These are phyloP conservation scores for Ascidia mentula DNA, from an alignment of 23 tunicate species.

Conservation along the genomic window DNA sequence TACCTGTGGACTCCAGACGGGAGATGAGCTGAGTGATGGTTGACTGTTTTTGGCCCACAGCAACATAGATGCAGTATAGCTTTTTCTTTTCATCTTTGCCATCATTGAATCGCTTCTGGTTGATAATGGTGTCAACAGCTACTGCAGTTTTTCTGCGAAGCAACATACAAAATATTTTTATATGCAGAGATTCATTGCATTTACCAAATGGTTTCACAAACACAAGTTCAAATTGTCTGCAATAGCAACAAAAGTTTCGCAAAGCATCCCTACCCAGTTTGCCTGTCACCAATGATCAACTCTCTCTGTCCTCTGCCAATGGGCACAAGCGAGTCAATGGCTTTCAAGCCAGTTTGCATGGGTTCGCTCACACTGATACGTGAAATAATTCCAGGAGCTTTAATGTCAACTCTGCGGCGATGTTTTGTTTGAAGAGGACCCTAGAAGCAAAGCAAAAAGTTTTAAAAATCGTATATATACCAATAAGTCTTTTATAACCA, in stretches of 20 bases:
- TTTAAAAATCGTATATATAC: too few relatives aligned
- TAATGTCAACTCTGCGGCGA: constrained; percentile 93
- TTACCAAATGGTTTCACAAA: too few relatives aligned
- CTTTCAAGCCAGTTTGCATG: constrained; percentile 99
- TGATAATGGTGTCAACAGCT: constrained; percentile 98
- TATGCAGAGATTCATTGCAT: too few relatives aligned
- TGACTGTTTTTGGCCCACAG: constrained; percentile 99
- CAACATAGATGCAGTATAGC: constrained; percentile 99
- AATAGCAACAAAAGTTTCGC: too few relatives aligned
- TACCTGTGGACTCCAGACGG: constrained; percentile 94
- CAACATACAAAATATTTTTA: too few relatives aligned
- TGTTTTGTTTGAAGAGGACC: constrained; percentile 79
- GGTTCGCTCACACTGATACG: constrained; percentile 99
- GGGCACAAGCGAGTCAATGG: constrained; percentile 99
- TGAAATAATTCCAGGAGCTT: constrained; percentile 99
- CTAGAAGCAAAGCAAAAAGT: constrained; percentile 15
- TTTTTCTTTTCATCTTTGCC: constrained; percentile 96
- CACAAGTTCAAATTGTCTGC: too few relatives aligned
- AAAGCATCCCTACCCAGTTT: constrained; percentile 78
- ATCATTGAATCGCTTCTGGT: constrained; percentile 96
- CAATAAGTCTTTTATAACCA: too few relatives aligned
- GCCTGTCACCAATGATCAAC: constrained; percentile 99
- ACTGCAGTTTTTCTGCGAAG: constrained; percentile 97
- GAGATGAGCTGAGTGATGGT: constrained; percentile 94
- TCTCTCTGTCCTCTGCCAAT: constrained; percentile 99